Evolutionary conservation across 1,140 invertebrate species (phyloP), one percentile per base, ranked within the genome.

Genomic region (Oncopeltus fasciatus): DNA sequence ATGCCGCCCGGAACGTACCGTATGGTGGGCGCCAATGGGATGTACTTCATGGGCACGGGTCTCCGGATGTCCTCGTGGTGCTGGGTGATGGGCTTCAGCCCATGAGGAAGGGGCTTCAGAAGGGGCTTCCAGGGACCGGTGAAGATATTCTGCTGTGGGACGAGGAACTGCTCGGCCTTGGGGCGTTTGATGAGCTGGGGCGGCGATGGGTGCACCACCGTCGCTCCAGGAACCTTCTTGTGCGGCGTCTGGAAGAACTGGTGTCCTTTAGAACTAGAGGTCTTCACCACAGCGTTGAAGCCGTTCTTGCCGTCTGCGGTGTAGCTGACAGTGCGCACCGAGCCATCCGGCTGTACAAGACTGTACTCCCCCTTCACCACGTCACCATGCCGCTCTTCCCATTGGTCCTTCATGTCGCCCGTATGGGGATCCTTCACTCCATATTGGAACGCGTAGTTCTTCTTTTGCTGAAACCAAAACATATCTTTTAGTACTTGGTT

Each of bases 301-400:
- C 80, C 80, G 69, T 77, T 77, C 58, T 79, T 77, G 64, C 79
- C 76, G 67, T 81, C 80, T 0, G 80, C 77, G 64, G 78, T 76
- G 71, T 82, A 82, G 68, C 78, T 74, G 2, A 81, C 80, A 18
- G 78, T 75, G 29, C 80, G 73, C 64, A 78, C 77, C 11, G 79
- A 80, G 14, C 81, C 80, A 67, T 82, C 81, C 0, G 80, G 77
- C 65, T 81, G 79, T 3, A 78, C 68, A 14, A 81, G 69, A 0
- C 77, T 77, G 71, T 81, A 82, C 3, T 75, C 75, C 1, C 78
- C 78, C 43, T 77, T 75, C 9, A 78, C 76, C 0, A 76, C 74
- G 62, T 78, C 77, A 5, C 77, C 77, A 57, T 78, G 75, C 11
- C 77, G 70, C n/a, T 75, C 71, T 64, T 46, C 44, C n/a, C 21